Evolutionary conservation across 2,888 invertebrate genomes (phyloP).

Genomic region (Clostera curtula): DNA sequence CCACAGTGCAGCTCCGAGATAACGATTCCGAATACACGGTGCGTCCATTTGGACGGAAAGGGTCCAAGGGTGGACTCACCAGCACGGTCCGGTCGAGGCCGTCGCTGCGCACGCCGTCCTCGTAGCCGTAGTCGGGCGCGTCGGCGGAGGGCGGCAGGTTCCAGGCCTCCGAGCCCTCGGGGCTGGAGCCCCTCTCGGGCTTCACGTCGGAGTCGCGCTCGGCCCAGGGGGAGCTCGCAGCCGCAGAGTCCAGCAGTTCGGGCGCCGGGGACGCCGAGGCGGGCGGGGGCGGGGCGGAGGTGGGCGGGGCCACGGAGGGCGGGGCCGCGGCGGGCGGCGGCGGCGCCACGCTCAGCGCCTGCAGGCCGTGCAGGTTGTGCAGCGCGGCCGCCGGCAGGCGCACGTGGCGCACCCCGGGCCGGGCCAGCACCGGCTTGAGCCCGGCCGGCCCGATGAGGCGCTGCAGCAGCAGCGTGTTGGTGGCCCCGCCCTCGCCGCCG

Average conservation of each 20-base stretch:
- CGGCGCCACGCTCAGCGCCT: slow-evolving; percentile 57
- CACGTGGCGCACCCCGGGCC: slow-evolving; percentile 74
- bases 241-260: slow-evolving; percentile 52
- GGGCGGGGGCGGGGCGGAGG: too few species aligned
- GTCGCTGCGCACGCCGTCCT: slow-evolving; percentile 57
- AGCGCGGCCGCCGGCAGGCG: slow-evolving; percentile 60
- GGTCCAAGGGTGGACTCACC: slow-evolving; percentile 40
- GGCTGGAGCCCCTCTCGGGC: slow-evolving; percentile 50
- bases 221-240: slow-evolving; percentile 53
- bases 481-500: slow-evolving; percentile 62
- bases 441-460: slow-evolving; percentile 79
- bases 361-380: slow-evolving; percentile 63
- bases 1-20: not conserved
- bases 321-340: slow-evolving; percentile 51
- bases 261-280: slow-evolving; percentile 45
- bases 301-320: slow-evolving; percentile 45
- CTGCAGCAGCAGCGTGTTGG: slow-evolving; percentile 79
- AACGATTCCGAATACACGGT: not conserved
- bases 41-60: too few species aligned
- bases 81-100: slow-evolving; percentile 62
- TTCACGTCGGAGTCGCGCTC: slow-evolving; percentile 46
- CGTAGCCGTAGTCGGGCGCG: slow-evolving; percentile 55
- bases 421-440: slow-evolving; percentile 66
- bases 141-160: slow-evolving; percentile 47
- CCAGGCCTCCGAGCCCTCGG: slow-evolving; percentile 62